These are phyloP conservation scores for Falcaria lacertinaria DNA, from an alignment of 2,888 invertebrate species.

Conservation along the genomic window DNA sequence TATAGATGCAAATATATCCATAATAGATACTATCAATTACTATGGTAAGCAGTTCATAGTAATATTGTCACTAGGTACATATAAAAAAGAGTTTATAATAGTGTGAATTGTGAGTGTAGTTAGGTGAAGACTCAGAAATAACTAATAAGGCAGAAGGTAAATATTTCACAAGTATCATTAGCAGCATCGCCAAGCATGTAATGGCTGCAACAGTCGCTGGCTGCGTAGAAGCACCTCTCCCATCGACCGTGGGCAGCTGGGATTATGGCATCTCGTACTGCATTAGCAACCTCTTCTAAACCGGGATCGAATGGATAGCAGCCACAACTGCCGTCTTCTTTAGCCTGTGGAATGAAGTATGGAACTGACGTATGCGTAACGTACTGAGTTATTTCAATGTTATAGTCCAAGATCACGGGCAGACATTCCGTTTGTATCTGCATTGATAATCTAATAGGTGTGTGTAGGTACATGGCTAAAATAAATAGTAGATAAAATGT, in stretches of 20 bases:
- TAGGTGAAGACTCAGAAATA: too few relatives aligned
- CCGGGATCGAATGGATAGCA: constrained; percentile 70
- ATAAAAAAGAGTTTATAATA: too few relatives aligned
- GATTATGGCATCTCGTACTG: constrained; percentile 47
- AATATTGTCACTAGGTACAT: too few relatives aligned
- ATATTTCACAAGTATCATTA: constrained; percentile 29
- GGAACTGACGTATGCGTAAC: too few relatives aligned
- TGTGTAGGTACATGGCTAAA: not conserved
- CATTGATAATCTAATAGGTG: not conserved
- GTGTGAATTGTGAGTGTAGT: too few relatives aligned
- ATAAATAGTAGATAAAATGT: not conserved
- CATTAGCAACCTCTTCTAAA: constrained; percentile 49
- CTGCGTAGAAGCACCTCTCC: constrained; percentile 63
- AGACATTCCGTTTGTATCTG: not conserved
- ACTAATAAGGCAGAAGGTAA: too few relatives aligned
- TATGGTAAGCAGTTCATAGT: too few relatives aligned
- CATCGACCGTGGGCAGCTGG: constrained; percentile 60
- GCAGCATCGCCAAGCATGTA: constrained; percentile 39
- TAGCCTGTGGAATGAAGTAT: constrained; percentile 37
- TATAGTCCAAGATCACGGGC: not conserved
- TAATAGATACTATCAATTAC: too few relatives aligned
- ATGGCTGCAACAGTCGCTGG: constrained; percentile 61
- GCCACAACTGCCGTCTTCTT: constrained; percentile 63
- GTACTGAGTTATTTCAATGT: too few relatives aligned
- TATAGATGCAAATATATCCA: too few relatives aligned